Evolutionary conservation across 2,888 invertebrate species (phyloP), one percentile per base, ranked within the genome.

Genomic region (Bombylius discolor): DNA sequence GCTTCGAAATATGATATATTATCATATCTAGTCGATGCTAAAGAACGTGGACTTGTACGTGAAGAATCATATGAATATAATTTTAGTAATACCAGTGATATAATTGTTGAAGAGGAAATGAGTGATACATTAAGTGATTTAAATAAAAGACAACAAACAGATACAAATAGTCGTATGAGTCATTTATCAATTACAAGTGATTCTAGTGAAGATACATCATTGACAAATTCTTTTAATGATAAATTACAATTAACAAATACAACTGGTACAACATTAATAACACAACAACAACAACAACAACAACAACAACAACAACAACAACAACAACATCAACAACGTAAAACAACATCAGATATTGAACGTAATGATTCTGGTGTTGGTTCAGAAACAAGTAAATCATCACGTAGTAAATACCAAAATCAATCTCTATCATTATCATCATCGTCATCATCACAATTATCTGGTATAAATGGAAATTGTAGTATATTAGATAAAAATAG

Each of bases 341-440:
- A 82, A 65, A 62, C 65, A 48, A 56, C 65, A 5, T 60, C 65
- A 56, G 91, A 92, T 71, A 86, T 93, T 62, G 93, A 93, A 76
- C 79, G 94, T 62, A 93, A 92, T 67, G 93, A 92, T 71, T 93
- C 92, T 23, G 94, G 93, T 4, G 92, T 93, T 4, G 93, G 93
- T 51, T 91, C 91, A 5, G 93, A 93, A 72, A 92, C 92, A 8
- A 89, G 89, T 70, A 90, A 90, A 70, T 85, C 88, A 56, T 88
- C 89, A 56, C 80, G 90, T 64, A 88, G 86, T 70, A 79, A 84
- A 70, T 80, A 84, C 63, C 80, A 84, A 75, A 82, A 73, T 61
- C 80, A 80, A 73, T 77, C 73, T 64, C 58, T 56, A 53, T 23
- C 23, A 23, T 23, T 23, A 23, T 23, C 23, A 23, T 23, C 23